A percentile compares a stretch with the other conserved stretches of the same genome.
Evolutionary conservation across 2,797 vertebrate genomes (phyloP).

Genomic region (Chiroxiphia lanceolata): DNA sequence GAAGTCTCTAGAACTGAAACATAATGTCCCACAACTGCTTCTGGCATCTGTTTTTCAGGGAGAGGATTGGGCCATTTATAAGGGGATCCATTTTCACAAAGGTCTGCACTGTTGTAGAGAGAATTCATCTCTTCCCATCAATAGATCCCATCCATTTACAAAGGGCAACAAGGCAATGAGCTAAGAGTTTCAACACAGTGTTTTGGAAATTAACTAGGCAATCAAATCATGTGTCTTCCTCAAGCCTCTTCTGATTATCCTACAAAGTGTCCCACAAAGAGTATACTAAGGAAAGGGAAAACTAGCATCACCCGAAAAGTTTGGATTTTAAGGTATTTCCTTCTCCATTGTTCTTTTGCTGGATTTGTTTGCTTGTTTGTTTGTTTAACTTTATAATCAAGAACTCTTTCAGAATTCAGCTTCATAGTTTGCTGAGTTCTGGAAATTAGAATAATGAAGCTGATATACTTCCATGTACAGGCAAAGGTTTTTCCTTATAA

Average conservation of each 20-base stretch:
- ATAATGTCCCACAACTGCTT: constrained; percentile 44
- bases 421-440: not conserved
- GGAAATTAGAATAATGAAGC: not conserved
- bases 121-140: constrained; percentile 32
- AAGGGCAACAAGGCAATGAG: constrained; percentile 13
- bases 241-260: not conserved
- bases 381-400: not conserved
- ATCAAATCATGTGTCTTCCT: not conserved
- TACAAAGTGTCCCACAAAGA: not conserved
- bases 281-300: not conserved
- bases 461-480: not conserved
- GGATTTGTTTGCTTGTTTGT: not conserved
- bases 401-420: not conserved
- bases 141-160: constrained; percentile 29
- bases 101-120: constrained; percentile 21
- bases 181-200: not conserved
- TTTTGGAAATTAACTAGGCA: not conserved
- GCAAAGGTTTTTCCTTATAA: not conserved
- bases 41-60: constrained; percentile 45
- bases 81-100: constrained; percentile 62
- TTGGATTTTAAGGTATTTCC: not conserved
- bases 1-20: constrained; percentile 60
- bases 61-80: constrained; percentile 37
- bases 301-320: not conserved
- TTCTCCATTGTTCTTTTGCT: not conserved